Base-by-base conservation (phyloP, 1,140 invertebrate genomes). In the Anoplolepis gracilipes region DNA sequence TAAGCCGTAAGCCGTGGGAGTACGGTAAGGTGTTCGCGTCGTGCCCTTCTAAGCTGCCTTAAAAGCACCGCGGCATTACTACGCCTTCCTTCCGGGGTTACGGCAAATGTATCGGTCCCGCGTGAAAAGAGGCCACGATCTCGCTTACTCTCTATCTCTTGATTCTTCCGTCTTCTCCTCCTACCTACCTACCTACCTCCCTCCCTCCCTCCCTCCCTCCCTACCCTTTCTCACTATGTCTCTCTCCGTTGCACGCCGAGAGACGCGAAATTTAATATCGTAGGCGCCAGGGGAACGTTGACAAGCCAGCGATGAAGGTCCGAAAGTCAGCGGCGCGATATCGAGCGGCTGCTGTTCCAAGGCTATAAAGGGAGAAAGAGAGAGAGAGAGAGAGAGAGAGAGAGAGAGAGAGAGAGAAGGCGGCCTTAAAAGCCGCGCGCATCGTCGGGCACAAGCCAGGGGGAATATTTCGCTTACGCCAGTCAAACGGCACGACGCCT, bases 1-100 rank as follows among this genome's bases (percentile, higher is more conserved):
- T 82, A 82, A 82, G 78, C 78, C 55, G 65, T 82, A 82, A 82
- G 78, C 78, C 78, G 67, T 82, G 78, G 53, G 78, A 82, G 78
- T 72, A 82, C 78, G 65, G 78, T 82, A 82, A 82, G 78, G 78
- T 82, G 78, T 82, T 82, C 78, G 6, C 36, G 67, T 42, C 53
- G 78, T 82, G 78, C 53, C 67, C 78, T 72, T 82, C 78, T 82
- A 82, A 82, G 78, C 78, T 73, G 78, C 67, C 78, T 82, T 82
- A 82, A 82, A 81, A 82, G 78, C 78, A 82, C 78, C 78, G 78
- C 67, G 67, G 78, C 67, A 82, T 82, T 82, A 82, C 67, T 82
- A 82, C 67, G 49, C 67, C 55, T 73, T 59, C 78, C 64, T 73
- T 73, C 67, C 78, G 33, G 39, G 36, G 36, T 67, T 82, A n/a